Conservation (phyloP, 2,888 invertebrate species). For the Drosophila histrio region DNA sequence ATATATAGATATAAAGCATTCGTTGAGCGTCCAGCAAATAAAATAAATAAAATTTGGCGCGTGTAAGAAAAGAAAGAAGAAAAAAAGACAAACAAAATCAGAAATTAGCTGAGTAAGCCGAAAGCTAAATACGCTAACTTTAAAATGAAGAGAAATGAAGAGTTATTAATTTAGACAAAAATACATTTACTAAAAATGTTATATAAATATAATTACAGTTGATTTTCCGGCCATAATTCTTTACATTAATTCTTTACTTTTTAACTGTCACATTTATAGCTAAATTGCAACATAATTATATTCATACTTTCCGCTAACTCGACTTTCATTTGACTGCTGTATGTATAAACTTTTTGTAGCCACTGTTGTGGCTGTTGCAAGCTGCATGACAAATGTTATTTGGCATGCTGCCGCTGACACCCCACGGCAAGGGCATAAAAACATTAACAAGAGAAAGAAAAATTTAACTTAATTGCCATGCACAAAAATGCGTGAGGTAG, state of each 20-base stretch:
- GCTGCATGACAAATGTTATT: constrained; percentile 42
- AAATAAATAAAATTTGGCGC: constrained; percentile 58
- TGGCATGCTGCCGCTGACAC: constrained; percentile 7
- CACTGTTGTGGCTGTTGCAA: constrained; percentile 16
- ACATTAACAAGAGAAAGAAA: constrained; percentile 73
- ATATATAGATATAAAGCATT: constrained; percentile 51
- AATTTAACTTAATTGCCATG: constrained; percentile 76
- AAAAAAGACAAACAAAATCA: neutral
- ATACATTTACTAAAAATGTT: neutral
- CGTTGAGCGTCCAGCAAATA: constrained; percentile 68
- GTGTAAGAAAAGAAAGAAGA: constrained; percentile 36
- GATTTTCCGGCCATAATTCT: neutral
- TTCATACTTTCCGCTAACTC: neutral
- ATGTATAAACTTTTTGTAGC: constrained; percentile 3
- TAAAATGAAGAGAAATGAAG: neutral
- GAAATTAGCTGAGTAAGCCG: neutral
- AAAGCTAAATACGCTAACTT: neutral
- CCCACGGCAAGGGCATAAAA: constrained; percentile 40
- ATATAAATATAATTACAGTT: neutral
- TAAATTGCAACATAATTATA: neutral
- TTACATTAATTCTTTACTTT: no score
- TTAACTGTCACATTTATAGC: no score
- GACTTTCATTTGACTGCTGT: neutral
- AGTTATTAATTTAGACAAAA: neutral
- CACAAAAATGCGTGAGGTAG: constrained; percentile 60